Conservation (phyloP, 2,113 vertebrate species). For the Antennarius striatus region DNA sequence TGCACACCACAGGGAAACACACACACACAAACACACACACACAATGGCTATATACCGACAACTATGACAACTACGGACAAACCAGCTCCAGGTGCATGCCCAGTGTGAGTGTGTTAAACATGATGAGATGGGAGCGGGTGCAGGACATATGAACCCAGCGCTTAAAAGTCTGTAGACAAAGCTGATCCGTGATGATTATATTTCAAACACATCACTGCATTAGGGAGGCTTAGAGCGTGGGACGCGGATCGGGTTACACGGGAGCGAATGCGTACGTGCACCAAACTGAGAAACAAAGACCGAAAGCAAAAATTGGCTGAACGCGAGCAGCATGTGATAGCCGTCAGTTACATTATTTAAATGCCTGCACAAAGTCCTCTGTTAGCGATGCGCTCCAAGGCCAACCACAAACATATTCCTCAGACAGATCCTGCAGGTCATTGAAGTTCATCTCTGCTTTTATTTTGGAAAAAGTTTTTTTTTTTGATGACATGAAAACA, state of each 20-base stretch:
- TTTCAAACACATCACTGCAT: slow-evolving; percentile 11
- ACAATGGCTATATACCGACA: neutral
- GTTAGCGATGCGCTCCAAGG: too few relatives aligned
- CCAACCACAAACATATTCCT: too few relatives aligned
- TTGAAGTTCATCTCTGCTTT: too few relatives aligned
- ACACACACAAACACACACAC: neutral
- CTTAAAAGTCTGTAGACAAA: slow-evolving; percentile 8
- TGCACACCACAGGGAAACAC: slow-evolving; percentile 10
- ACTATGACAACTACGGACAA: neutral
- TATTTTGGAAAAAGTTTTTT: too few relatives aligned
- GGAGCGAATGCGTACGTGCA: neutral
- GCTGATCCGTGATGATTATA: slow-evolving; percentile 18
- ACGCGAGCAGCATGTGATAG: too few relatives aligned
- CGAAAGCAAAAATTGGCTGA: neutral
- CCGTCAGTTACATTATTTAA: too few relatives aligned
- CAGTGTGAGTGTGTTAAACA: neutral
- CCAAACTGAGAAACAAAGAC: neutral
- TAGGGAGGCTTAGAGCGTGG: neutral
- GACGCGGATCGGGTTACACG: slow-evolving; percentile 13
- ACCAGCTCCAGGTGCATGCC: neutral
- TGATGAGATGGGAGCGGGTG: neutral
- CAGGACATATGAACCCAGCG: slow-evolving; percentile 7
- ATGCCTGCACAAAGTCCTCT: too few relatives aligned
- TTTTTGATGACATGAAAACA: too few relatives aligned
- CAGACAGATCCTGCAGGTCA: too few relatives aligned